A percentile compares a stretch with the other conserved stretches of the same genome.
Evolutionary conservation across 2,888 invertebrate species (phyloP).

Genomic region (Harpalus rufipes): DNA sequence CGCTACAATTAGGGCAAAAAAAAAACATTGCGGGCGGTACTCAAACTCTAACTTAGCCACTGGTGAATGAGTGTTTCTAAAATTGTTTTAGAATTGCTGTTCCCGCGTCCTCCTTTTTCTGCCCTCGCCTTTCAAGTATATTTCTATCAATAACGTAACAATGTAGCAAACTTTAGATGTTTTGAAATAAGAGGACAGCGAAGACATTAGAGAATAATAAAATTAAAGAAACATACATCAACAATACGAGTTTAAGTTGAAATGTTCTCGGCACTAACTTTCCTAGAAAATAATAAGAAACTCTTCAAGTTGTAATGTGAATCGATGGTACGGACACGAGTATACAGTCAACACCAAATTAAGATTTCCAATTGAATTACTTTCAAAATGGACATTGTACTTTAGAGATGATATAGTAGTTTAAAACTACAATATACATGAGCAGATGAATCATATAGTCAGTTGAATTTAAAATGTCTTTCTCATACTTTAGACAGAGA

Average conservation of each 20-base stretch:
- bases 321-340: not conserved
- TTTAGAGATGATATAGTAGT: no score
- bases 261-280: not conserved
- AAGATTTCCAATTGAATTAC: not conserved
- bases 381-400: no score
- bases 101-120: not conserved
- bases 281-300: not conserved
- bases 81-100: not conserved
- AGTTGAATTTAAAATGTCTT: no score
- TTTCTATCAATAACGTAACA: constrained; percentile 1
- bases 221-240: constrained; percentile 3
- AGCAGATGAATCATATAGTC: no score
- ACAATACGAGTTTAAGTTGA: not conserved
- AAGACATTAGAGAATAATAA: not conserved
- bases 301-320: not conserved
- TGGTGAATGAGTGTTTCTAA: no score
- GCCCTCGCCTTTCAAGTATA: not conserved
- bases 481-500: no score
- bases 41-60: no score
- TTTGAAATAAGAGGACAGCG: not conserved
- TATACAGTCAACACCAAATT: not conserved
- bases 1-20: no score
- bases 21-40: no score
- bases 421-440: no score
- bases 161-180: not conserved